Conservation (phyloP, 2,888 invertebrate species). For the Epirrita christyi region DNA sequence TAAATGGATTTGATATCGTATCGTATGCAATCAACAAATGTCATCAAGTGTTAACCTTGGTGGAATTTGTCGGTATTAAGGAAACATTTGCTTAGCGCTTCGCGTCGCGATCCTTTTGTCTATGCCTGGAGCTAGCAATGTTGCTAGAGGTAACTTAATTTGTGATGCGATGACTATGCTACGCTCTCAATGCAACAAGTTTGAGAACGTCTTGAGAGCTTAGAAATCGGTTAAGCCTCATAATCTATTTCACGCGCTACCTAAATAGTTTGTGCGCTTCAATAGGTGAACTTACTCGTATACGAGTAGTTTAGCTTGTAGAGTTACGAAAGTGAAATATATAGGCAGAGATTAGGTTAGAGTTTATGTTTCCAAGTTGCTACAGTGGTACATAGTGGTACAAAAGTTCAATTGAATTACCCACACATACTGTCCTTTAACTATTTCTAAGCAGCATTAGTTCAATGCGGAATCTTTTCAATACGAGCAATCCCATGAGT, state of each 20-base stretch:
- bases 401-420: no score
- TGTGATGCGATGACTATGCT: constrained; percentile 72
- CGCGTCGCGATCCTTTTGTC: no score
- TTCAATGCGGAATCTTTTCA: no score
- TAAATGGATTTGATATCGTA: no score
- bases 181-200: constrained; percentile 81
- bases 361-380: background rate
- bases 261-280: constrained; percentile 45
- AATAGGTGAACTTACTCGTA: constrained; percentile 21
- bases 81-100: no score
- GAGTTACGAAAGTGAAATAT: constrained; percentile 10
- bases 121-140: constrained; percentile 62
- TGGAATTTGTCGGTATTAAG: no score
- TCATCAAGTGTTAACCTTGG: no score
- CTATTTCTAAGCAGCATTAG: no score
- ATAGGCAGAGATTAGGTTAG: constrained; percentile 11
- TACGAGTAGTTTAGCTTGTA: constrained; percentile 14
- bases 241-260: constrained; percentile 36
- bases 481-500: no score
- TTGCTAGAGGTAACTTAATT: constrained; percentile 80
- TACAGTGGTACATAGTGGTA: background rate
- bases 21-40: no score
- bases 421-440: no score
- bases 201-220: constrained; percentile 78
- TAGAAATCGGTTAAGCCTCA: constrained; percentile 73